phyloP scores from a whole-genome alignment of 2,888 invertebrate genomes.

The Folsomia manolachei region DNA sequence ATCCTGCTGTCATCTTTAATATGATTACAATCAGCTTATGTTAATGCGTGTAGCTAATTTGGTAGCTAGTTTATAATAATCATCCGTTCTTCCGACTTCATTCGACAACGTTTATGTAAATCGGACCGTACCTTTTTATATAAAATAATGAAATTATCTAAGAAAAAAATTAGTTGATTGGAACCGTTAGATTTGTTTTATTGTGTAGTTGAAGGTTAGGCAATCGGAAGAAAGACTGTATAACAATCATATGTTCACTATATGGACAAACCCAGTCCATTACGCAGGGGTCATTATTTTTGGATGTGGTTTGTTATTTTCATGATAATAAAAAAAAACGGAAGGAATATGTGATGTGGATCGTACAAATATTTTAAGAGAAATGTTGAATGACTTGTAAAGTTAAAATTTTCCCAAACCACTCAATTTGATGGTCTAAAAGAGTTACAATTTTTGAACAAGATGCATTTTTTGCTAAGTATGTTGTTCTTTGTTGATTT shows the following conservation, averaged over 20 bases:
- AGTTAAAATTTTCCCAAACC: too few species aligned
- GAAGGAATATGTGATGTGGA: conserved; percentile 11
- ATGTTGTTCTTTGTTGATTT: neutral
- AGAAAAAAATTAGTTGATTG: neutral
- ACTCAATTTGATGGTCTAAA: too few species aligned
- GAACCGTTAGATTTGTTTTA: neutral
- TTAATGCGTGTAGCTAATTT: neutral
- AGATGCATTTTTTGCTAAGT: neutral
- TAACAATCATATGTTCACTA: conserved; percentile 15
- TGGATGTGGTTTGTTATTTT: neutral
- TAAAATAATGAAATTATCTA: neutral
- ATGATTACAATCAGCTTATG: neutral
- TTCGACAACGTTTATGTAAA: neutral
- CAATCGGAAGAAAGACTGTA: conserved; percentile 15
- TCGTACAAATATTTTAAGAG: conserved; percentile 6
- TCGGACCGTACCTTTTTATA: neutral
- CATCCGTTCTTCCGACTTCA: neutral
- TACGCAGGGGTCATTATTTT: neutral
- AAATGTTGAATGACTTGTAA: neutral
- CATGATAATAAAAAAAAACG: conserved; percentile 4
- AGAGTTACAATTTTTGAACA: neutral
- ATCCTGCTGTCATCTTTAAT: neutral
- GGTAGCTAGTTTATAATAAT: neutral
- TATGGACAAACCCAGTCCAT: neutral
- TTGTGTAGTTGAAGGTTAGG: conserved; percentile 7